Evolutionary conservation across 2,113 vertebrate species (phyloP).

Genomic region (Ailuropoda melanoleuca): DNA sequence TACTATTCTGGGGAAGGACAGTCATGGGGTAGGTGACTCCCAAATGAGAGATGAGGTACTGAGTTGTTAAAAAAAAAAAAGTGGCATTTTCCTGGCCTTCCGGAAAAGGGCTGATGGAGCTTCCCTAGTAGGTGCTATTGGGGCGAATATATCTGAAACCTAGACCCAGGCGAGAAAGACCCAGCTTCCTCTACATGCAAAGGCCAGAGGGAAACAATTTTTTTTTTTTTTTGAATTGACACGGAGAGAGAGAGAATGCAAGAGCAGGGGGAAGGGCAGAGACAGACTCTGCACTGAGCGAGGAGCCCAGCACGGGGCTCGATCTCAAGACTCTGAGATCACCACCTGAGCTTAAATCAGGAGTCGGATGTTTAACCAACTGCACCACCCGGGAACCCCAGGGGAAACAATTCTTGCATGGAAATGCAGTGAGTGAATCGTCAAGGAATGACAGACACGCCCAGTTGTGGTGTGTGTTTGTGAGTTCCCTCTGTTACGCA

Average conservation of each 20-base stretch:
- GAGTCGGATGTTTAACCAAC: background rate
- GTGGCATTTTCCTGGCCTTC: background rate
- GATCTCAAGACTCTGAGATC: background rate
- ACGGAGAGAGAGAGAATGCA: background rate
- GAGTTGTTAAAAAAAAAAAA: background rate
- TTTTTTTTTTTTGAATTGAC: background rate
- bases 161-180: background rate
- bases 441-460: background rate
- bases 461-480: background rate
- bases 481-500: background rate
- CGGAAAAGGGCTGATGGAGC: background rate
- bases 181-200: background rate
- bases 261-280: background rate
- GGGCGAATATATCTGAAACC: background rate
- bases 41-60: background rate
- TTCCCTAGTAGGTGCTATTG: background rate
- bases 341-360: background rate
- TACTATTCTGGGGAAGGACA: background rate
- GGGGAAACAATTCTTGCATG: background rate
- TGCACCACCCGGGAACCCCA: background rate
- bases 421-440: background rate
- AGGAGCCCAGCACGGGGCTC: background rate
- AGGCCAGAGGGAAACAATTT: background rate
- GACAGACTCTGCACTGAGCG: background rate
- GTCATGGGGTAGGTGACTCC: background rate